Evolutionary conservation across 2,888 invertebrate genomes (phyloP).

Genomic region (Tachina fera): DNA sequence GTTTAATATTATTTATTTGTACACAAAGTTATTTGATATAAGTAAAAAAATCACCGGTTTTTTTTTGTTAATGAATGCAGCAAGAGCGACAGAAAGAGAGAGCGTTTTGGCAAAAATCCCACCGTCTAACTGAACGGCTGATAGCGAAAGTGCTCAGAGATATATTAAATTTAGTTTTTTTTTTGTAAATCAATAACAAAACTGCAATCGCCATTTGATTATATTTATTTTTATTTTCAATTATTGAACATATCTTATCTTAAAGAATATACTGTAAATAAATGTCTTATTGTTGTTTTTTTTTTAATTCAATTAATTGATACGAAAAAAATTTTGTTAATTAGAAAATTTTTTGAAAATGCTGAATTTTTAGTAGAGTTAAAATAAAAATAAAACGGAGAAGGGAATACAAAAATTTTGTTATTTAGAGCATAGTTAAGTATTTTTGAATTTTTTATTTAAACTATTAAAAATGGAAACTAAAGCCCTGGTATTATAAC

Average conservation of each 20-base stretch:
- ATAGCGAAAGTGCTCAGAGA: not conserved
- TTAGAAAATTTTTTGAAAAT: not conserved
- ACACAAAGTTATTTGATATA: not conserved
- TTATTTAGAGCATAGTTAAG: too few relatives aligned
- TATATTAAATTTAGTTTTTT: slow-evolving; percentile 1
- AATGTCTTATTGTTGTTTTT: not conserved
- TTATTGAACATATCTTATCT: not conserved
- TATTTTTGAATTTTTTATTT: too few relatives aligned
- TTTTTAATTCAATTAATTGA: not conserved
- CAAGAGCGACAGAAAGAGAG: not conserved
- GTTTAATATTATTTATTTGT: not conserved
- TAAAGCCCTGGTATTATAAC: too few relatives aligned
- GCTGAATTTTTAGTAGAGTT: too few relatives aligned
- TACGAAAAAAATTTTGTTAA: not conserved
- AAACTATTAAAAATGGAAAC: too few relatives aligned
- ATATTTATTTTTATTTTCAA: not conserved
- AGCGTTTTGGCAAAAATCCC: not conserved
- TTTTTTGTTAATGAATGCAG: slow-evolving; percentile 9
- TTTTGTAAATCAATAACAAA: not conserved
- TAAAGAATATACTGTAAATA: not conserved
- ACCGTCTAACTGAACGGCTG: not conserved
- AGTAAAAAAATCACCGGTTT: slow-evolving; percentile 24
- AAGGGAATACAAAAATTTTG: too few relatives aligned
- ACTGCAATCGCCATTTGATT: slow-evolving; percentile 10
- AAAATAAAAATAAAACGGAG: too few relatives aligned